These are phyloP conservation scores for Pseudococcus longispinus DNA, from an alignment of 2,888 invertebrate genomes.

Conservation along the genomic window DNA sequence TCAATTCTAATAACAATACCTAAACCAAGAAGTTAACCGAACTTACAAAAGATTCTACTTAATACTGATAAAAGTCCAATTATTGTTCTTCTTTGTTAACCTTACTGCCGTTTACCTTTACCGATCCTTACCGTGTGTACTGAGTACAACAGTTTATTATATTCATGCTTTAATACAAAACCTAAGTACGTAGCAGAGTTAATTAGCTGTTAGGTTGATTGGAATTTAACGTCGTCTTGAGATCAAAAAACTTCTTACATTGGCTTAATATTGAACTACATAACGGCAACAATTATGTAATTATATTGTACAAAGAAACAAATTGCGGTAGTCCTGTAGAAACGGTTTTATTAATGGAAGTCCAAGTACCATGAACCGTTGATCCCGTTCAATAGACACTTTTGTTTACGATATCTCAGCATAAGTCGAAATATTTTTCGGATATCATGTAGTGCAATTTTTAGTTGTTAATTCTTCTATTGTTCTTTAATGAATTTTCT, in stretches of 20 bases:
- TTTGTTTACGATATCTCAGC: not conserved
- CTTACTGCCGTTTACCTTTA: conserved; percentile 9
- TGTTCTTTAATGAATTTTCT: not conserved
- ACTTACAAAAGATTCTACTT: conserved; percentile 19
- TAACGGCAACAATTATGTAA: conserved; percentile 15
- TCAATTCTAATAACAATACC: not conserved
- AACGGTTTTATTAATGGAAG: not conserved
- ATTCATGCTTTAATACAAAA: not conserved
- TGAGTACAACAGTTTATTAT: not conserved
- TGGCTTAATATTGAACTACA: not conserved
- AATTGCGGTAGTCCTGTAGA: conserved; percentile 14
- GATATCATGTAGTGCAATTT: not conserved
- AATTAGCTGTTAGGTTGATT: conserved; percentile 2
- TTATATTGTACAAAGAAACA: not conserved
- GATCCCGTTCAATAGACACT: not conserved
- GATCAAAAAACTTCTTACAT: not conserved
- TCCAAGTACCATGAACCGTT: not conserved
- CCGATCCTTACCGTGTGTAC: not conserved
- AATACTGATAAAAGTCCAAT: conserved; percentile 25
- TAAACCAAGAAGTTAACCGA: conserved; percentile 2
- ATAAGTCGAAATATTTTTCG: not conserved
- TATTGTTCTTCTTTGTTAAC: conserved; percentile 16
- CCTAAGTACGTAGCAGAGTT: not conserved
- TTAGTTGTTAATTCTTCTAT: not conserved
- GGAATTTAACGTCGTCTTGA: not conserved